These are phyloP conservation scores for Criorhina ranunculi DNA, from an alignment of 2,888 invertebrate genomes.

Conservation along the genomic window DNA sequence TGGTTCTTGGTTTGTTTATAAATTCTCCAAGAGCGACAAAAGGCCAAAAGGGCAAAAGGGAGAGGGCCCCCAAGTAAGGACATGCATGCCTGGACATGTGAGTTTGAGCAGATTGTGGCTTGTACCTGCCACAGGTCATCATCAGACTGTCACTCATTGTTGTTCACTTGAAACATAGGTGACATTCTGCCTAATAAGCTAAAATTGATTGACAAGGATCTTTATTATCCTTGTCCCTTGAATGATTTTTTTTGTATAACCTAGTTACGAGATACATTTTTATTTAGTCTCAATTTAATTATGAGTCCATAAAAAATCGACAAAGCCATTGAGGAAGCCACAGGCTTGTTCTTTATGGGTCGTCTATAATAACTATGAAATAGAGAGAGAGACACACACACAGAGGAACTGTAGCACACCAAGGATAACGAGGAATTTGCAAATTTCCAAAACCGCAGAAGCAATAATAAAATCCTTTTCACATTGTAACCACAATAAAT, in stretches of 20 bases:
- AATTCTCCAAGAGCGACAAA: conserved; percentile 20
- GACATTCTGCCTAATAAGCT: conserved; percentile 66
- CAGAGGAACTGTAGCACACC: neutral
- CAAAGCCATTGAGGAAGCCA: conserved; percentile 52
- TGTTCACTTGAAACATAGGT: conserved; percentile 40
- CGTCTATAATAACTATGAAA: conserved; percentile 46
- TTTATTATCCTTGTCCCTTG: conserved; percentile 15
- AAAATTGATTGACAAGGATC: conserved; percentile 68
- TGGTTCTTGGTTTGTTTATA: conserved; percentile 54
- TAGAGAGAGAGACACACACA: neutral
- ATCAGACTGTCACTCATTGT: conserved; percentile 32
- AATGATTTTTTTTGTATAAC: neutral
- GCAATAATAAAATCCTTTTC: conserved; percentile 75
- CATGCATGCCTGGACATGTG: conserved; percentile 30
- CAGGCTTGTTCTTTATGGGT: conserved; percentile 54
- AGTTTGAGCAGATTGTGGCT: conserved; percentile 27
- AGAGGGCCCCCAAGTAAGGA: neutral
- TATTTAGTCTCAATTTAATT: conserved; percentile 26
- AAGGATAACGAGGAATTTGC: conserved; percentile 52
- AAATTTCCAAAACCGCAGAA: conserved; percentile 70
- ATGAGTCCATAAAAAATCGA: conserved; percentile 58
- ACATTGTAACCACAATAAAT: conserved; percentile 73
- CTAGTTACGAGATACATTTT: neutral
- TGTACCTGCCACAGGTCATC: conserved; percentile 50
- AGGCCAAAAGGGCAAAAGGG: no score